Base-by-base conservation (phyloP, 1,140 invertebrate genomes). In the Alviniconcha marisindica region DNA sequence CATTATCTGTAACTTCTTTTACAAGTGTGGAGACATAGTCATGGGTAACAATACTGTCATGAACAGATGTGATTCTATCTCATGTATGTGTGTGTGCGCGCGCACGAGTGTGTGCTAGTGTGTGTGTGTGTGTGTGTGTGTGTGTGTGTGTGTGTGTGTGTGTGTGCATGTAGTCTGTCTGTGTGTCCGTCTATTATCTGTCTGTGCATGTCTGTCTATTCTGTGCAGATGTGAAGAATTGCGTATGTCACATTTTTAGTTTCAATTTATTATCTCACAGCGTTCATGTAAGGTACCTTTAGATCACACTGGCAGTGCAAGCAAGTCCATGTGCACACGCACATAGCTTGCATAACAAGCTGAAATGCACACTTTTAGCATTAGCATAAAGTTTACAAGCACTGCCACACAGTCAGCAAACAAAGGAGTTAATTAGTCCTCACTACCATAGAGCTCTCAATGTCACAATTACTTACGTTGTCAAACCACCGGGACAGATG, bases 401-500 rank as follows among this genome's bases (percentile, higher is more conserved):
- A 66, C 5, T n/a, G 10, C 18, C n/a, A n/a, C n/a, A n/a, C n/a
- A n/a, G n/a, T n/a, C n/a, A n/a, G n/a, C n/a, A n/a, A n/a, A n/a
- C n/a, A n/a, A n/a, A n/a, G n/a, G 28, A 12, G 28, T n/a, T 63
- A 63, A 63, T 63, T n/a, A 63, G 24, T 36, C 31, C 36, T 71
- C 33, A 18, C 36, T 38, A 33, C 36, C 10, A 71, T 33, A 36
- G 3, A 38, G 3, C 4, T 12, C 3, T 74, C 28, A 54, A 2
- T 14, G 0, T 33, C 21, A 78, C 15, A 66, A 21, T 63, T 77
- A 89, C 88, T 89, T 84, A 89, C 87, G 86, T 89, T 84, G 56
- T 87, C 60, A 84, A 88, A 89, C 88, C 88, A 89, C 24, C 88
- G 71, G 15, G 86, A 88, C n/a, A 89, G 18, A 74, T 89, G 83